phyloP scores from a whole-genome alignment of 2,113 vertebrate genomes.

The Tachysurus fulvidraco region DNA sequence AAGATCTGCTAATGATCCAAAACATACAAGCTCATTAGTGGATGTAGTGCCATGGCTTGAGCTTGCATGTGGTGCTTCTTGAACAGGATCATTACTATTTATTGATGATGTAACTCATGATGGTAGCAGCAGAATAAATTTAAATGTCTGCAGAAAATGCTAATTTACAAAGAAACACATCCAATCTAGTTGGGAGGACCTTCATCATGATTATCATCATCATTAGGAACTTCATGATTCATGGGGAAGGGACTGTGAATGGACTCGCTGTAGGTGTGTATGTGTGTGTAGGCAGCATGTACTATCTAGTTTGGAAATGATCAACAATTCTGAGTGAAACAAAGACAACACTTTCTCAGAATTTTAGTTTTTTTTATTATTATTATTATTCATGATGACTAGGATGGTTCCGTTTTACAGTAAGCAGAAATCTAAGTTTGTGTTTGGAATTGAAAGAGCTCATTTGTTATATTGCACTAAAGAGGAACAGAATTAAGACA shows the following conservation, averaged over 20 bases:
- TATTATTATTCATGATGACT: conserved; percentile 82
- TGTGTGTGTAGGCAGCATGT: not conserved
- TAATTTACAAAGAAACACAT: not conserved
- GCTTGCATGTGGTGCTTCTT: too few relatives aligned
- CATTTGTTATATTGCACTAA: conserved; percentile 80
- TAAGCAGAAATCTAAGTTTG: conserved; percentile 75
- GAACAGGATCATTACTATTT: not conserved
- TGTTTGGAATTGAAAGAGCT: conserved; percentile 69
- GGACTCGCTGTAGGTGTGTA: not conserved
- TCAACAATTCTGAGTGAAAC: not conserved
- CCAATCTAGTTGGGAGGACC: not conserved
- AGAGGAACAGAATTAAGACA: conserved; percentile 73
- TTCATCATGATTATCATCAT: not conserved
- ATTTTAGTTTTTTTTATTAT: conserved; percentile 60
- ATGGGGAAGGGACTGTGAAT: too few relatives aligned
- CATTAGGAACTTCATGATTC: not conserved
- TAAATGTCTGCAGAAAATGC: too few relatives aligned
- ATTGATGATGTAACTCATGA: too few relatives aligned
- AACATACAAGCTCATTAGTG: too few relatives aligned
- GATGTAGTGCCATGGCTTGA: too few relatives aligned
- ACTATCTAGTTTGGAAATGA: not conserved
- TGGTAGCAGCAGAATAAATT: too few relatives aligned
- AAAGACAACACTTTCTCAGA: conserved; percentile 43
- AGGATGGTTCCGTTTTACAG: conserved; percentile 84
- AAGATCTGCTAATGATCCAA: too few relatives aligned